A percentile compares a stretch with the other conserved stretches of the same genome.
Conservation (phyloP, 2,113 vertebrate genomes). For the Pseudorectes ferrugineus region DNA sequence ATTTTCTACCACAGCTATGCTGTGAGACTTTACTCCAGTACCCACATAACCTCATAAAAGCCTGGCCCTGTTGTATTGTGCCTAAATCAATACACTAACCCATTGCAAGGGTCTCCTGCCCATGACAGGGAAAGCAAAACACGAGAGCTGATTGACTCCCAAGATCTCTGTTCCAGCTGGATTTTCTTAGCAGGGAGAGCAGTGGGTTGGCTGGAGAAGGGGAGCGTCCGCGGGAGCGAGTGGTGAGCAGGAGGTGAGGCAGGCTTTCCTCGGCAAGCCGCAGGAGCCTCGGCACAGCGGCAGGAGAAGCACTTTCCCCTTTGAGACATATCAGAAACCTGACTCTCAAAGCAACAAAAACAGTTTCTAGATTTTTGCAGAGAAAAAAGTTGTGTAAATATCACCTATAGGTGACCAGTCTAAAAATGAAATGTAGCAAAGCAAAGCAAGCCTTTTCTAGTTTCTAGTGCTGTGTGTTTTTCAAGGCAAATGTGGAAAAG, state of each 20-base stretch:
- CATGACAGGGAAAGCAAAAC: neutral
- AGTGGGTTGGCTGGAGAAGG: neutral
- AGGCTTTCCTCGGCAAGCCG: accelerated
- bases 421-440: slow-evolving; percentile 40
- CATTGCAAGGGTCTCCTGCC: neutral
- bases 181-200: neutral
- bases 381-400: slow-evolving; percentile 13
- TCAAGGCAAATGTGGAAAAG: slow-evolving; percentile 65
- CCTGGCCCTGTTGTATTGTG: neutral
- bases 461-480: slow-evolving; percentile 57
- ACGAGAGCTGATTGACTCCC: neutral
- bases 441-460: slow-evolving; percentile 28
- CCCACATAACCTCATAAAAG: neutral
- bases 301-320: neutral
- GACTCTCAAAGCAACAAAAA: neutral
- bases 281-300: neutral
- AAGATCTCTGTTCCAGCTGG: neutral
- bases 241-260: neutral
- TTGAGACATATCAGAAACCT: neutral
- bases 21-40: neutral
- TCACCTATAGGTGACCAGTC: neutral
- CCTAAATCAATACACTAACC: neutral
- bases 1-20: neutral
- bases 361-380: neutral
- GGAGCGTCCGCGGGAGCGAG: neutral